Percentiles rank a stretch among this genome's conserved stretches.
Conservation (phyloP, 2,797 vertebrate species). For the Epinephelus awoara region DNA sequence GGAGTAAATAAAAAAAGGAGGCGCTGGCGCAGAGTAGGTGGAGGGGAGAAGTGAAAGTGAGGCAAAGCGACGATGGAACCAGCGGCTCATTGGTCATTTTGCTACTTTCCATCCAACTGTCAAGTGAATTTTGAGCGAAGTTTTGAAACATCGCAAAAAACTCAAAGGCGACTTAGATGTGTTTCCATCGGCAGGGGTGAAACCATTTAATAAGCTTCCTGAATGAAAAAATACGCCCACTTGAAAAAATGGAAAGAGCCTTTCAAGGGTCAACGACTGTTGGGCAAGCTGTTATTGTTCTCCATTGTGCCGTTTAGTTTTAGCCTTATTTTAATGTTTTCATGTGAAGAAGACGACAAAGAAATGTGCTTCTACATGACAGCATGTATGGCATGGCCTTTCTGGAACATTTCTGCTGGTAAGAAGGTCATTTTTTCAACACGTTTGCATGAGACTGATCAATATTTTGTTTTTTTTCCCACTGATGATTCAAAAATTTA, state of each 20-base stretch:
- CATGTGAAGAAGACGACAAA: too few species aligned
- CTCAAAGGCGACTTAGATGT: conserved; percentile 40
- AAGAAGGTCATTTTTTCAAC: not conserved
- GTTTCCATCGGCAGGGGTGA: conserved; percentile 59
- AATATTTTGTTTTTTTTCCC: not conserved
- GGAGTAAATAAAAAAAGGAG: conserved; percentile 38
- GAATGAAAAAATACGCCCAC: conserved; percentile 34
- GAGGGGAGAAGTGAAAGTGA: conserved; percentile 26
- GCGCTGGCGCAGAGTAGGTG: conserved; percentile 10
- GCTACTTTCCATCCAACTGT: conserved; percentile 64
- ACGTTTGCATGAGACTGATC: not conserved
- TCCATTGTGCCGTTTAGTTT: conserved; percentile 44
- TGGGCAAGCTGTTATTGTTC: conserved; percentile 54
- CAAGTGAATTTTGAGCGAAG: conserved; percentile 45
- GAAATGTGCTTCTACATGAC: too few species aligned
- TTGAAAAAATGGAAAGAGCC: conserved; percentile 51
- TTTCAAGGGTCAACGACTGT: conserved; percentile 28
- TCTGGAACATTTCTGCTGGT: conserved; percentile 4
- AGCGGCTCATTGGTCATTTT: conserved; percentile 52
- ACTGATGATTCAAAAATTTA: not conserved
- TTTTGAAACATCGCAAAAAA: conserved; percentile 65
- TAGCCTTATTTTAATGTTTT: not conserved
- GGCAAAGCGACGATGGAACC: conserved; percentile 44
- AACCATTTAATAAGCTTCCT: conserved; percentile 58
- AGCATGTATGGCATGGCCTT: not conserved